Evolutionary conservation across 2,797 vertebrate genomes (phyloP).

Genomic region (Acanthopagrus latus): DNA sequence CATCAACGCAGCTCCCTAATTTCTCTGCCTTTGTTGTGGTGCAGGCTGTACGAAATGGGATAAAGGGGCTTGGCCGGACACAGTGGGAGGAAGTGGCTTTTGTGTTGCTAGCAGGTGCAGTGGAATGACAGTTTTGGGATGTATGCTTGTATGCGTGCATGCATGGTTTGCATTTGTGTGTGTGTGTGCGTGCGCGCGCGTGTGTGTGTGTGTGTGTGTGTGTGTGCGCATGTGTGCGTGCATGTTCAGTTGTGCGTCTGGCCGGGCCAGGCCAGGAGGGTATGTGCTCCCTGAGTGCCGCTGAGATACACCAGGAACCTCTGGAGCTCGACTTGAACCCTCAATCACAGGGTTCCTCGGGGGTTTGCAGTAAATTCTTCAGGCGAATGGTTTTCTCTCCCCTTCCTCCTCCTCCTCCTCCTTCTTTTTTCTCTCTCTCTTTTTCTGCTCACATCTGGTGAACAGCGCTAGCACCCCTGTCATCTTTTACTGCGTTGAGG

Average conservation of each 20-base stretch:
- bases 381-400: conserved; percentile 83
- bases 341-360: conserved; percentile 84
- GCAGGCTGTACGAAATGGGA: conserved; percentile 79
- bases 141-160: conserved; percentile 27
- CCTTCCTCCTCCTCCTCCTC: conserved; percentile 63
- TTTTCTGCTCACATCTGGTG: conserved; percentile 85
- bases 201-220: conserved; percentile 32
- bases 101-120: conserved; percentile 85
- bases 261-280: conserved; percentile 37
- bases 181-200: conserved; percentile 33
- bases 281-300: conserved; percentile 55
- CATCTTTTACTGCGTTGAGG: conserved; percentile 88
- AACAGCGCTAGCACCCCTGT: conserved; percentile 85
- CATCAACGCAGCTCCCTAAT: conserved; percentile 83
- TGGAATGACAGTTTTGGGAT: conserved; percentile 77
- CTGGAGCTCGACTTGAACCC: conserved; percentile 83
- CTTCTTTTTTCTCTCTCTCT: conserved; percentile 58
- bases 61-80: conserved; percentile 78
- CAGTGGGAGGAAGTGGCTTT: conserved; percentile 85
- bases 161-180: conserved; percentile 6
- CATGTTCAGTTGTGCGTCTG: conserved; percentile 34
- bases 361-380: conserved; percentile 87
- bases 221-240: conserved; percentile 27
- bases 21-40: conserved; percentile 84
- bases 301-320: conserved; percentile 84